phyloP scores from a whole-genome alignment of 2,797 vertebrate species.

The Chanos chanos region DNA sequence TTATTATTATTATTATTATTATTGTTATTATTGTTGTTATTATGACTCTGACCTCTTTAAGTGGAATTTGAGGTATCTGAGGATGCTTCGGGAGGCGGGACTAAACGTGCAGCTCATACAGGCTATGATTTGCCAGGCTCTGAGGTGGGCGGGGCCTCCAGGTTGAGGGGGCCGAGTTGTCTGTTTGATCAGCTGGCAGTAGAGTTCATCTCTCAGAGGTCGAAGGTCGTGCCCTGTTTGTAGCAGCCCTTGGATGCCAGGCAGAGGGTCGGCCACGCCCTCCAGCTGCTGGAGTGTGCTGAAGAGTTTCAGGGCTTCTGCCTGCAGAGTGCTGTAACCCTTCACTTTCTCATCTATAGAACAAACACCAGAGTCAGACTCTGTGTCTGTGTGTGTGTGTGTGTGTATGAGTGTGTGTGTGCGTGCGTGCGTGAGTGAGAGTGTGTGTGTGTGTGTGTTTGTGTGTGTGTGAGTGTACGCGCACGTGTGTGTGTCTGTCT shows the following conservation, averaged over 20 bases:
- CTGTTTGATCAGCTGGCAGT: slow-evolving; percentile 96
- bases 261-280: slow-evolving; percentile 79
- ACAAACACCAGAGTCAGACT: not conserved
- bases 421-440: too few species aligned
- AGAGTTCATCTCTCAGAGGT: slow-evolving; percentile 89
- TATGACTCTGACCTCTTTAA: slow-evolving; percentile 80
- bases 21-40: too few species aligned
- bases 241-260: slow-evolving; percentile 88
- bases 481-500: too few species aligned
- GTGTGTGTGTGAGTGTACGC: not conserved
- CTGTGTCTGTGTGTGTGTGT: not conserved
- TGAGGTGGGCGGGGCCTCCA: slow-evolving; percentile 76
- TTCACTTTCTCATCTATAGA: slow-evolving; percentile 77
- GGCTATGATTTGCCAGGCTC: slow-evolving; percentile 87
- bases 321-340: slow-evolving; percentile 88
- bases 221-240: slow-evolving; percentile 89
- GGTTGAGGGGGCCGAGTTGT: slow-evolving; percentile 83
- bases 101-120: slow-evolving; percentile 91
- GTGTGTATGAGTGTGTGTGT: too few species aligned
- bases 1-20: too few species aligned
- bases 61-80: slow-evolving; percentile 94
- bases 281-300: slow-evolving; percentile 91
- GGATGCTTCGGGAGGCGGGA: slow-evolving; percentile 80
- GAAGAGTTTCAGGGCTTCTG: slow-evolving; percentile 93
- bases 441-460: too few species aligned